Evolutionary conservation across 2,888 invertebrate genomes (phyloP).

Genomic region (Drosophila picticornis): DNA sequence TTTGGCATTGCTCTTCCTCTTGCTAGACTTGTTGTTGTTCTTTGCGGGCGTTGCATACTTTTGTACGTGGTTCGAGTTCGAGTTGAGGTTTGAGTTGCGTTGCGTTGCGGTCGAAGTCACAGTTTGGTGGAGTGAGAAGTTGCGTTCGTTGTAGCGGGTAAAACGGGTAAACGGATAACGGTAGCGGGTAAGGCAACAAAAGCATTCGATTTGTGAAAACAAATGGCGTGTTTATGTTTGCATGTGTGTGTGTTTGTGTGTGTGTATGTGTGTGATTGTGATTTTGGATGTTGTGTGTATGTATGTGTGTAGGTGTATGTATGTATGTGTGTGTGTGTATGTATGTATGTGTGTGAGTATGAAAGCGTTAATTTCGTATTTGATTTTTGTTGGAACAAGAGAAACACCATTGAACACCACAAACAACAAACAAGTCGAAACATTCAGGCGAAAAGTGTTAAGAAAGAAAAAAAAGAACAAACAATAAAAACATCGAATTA

Average conservation of each 20-base stretch:
- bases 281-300: no score
- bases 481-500: slow-evolving; percentile 70
- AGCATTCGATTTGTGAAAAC: slow-evolving; percentile 70
- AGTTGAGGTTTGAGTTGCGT: slow-evolving; percentile 11
- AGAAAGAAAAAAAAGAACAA: slow-evolving; percentile 66
- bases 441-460: slow-evolving; percentile 77
- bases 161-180: slow-evolving; percentile 58
- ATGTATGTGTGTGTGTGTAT: background rate
- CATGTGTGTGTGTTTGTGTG: slow-evolving; percentile 1
- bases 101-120: slow-evolving; percentile 23
- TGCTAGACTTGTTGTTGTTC: slow-evolving; percentile 67
- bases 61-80: slow-evolving; percentile 44
- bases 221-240: slow-evolving; percentile 44
- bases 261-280: slow-evolving; percentile 13
- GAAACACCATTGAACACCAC: slow-evolving; percentile 75
- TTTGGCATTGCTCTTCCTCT: slow-evolving; percentile 55
- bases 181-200: slow-evolving; percentile 70
- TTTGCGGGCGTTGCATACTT: slow-evolving; percentile 71
- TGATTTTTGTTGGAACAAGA: slow-evolving; percentile 51
- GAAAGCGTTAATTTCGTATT: slow-evolving; percentile 72
- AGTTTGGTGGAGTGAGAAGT: slow-evolving; percentile 26
- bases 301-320: background rate
- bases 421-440: slow-evolving; percentile 80
- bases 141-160: slow-evolving; percentile 56
- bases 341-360: slow-evolving; percentile 68